phyloP scores from a whole-genome alignment of 1,140 invertebrate species.

The Ostrea denselamellosa region DNA sequence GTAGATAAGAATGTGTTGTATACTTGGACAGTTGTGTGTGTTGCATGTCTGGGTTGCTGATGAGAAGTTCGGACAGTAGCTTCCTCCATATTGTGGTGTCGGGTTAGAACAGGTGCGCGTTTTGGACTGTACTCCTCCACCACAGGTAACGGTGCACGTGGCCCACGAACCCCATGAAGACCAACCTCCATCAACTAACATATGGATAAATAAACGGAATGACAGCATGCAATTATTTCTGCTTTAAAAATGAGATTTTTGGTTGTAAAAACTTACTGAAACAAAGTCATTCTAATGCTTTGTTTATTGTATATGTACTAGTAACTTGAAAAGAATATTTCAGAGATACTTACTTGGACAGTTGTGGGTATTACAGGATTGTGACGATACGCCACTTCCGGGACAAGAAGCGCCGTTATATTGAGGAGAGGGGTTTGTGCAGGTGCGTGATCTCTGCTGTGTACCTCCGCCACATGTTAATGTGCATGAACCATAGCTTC shows the following conservation, averaged over 20 bases:
- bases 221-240: background rate
- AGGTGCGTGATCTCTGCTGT: conserved; percentile 19
- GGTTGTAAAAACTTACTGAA: background rate
- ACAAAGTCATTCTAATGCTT: background rate
- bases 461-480: conserved; percentile 39
- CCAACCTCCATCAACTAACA: background rate
- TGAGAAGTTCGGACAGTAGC: background rate
- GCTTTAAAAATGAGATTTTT: background rate
- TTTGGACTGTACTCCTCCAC: background rate
- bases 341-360: conserved; percentile 38
- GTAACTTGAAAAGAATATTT: background rate
- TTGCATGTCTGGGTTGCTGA: background rate
- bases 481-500: background rate
- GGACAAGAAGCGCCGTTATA: conserved; percentile 32
- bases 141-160: background rate
- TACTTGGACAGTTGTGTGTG: background rate
- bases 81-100: background rate
- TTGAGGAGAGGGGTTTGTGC: conserved; percentile 24
- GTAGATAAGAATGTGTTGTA: background rate
- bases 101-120: background rate
- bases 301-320: background rate
- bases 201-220: background rate
- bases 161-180: background rate
- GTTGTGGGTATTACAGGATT: conserved; percentile 36
- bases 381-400: background rate